Conservation (phyloP, 2,888 invertebrate genomes). For the Drosophila antonietae region DNA sequence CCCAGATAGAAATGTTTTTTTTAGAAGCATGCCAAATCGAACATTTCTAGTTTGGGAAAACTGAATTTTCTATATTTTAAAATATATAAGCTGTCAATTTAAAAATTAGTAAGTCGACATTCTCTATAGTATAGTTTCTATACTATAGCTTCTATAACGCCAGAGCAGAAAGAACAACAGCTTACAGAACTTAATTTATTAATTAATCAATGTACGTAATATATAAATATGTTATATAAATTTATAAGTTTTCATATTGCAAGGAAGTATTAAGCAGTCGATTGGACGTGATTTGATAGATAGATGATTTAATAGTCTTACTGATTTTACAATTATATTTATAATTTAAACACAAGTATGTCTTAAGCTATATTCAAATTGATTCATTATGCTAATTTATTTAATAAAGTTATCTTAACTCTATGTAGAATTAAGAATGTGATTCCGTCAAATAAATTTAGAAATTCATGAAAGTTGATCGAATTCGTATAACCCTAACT, state of each 20-base stretch:
- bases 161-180: too few relatives aligned
- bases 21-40: too few relatives aligned
- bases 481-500: not conserved
- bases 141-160: too few relatives aligned
- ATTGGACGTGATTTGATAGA: not conserved
- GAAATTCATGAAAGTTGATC: not conserved
- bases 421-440: not conserved
- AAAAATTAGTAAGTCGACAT: too few relatives aligned
- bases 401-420: not conserved
- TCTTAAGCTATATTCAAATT: not conserved
- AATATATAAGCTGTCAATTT: too few relatives aligned
- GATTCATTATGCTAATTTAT: not conserved
- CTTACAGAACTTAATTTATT: too few relatives aligned
- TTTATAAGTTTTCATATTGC: not conserved
- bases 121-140: too few relatives aligned
- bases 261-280: not conserved
- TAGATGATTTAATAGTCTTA: not conserved
- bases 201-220: too few relatives aligned
- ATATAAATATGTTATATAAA: not conserved
- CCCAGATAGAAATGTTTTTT: not conserved
- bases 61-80: too few relatives aligned
- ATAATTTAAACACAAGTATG: not conserved
- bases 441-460: not conserved
- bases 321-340: not conserved
- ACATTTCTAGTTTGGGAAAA: too few relatives aligned